A percentile compares a stretch with the other conserved stretches of the same genome.
Conservation (phyloP, 2,797 vertebrate genomes). For the Enteromius afrohamiltoni region DNA sequence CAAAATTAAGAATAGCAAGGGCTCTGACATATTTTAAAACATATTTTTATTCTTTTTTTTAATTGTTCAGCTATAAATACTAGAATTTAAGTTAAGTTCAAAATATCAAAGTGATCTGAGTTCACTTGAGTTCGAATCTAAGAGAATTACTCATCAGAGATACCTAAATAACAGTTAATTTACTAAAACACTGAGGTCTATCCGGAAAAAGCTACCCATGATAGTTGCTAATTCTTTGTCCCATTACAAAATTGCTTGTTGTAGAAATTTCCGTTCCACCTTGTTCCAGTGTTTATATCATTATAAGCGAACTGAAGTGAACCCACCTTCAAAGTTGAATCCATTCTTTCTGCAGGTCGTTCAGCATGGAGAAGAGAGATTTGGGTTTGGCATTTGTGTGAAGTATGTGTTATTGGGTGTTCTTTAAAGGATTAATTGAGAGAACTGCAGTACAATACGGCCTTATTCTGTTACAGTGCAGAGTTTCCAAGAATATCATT, state of each 20-base stretch:
- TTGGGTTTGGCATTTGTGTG: slow-evolving; percentile 13
- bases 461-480: slow-evolving; percentile 26
- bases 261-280: not conserved
- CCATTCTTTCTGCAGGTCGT: not conserved
- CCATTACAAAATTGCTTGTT: not conserved
- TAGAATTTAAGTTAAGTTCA: not conserved
- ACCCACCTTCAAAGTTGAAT: not conserved
- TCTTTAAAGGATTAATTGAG: slow-evolving; percentile 32
- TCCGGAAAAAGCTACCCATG: not conserved
- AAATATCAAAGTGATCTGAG: not conserved
- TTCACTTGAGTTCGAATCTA: not conserved
- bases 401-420: slow-evolving; percentile 32
- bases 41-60: too few species aligned
- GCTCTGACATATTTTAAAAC: too few species aligned
- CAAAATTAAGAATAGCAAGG: not conserved
- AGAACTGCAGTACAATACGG: slow-evolving; percentile 8
- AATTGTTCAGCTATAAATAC: too few species aligned
- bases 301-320: slow-evolving; percentile 20
- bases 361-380: not conserved
- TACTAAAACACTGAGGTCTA: not conserved
- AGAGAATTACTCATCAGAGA: not conserved
- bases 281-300: slow-evolving; percentile 22
- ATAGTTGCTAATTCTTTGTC: not conserved
- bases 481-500: slow-evolving; percentile 45
- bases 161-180: not conserved